Evolutionary conservation across 2,888 invertebrate species (phyloP).

Genomic region (Ichneumon xanthorius): DNA sequence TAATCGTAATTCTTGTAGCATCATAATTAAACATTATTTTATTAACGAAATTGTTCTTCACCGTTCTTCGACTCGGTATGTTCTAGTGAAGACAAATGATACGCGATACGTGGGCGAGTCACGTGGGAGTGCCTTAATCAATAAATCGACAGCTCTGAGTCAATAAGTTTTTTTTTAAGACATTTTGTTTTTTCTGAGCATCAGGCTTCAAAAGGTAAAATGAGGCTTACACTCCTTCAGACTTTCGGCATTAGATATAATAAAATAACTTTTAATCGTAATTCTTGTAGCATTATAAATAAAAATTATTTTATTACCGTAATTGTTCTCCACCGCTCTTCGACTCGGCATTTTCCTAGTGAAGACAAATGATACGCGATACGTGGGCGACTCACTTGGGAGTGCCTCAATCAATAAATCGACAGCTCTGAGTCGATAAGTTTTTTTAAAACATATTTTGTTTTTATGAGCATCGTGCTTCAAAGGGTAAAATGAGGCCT

Average conservation of each 20-base stretch:
- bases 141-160: no score
- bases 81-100: no score
- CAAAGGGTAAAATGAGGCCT: neutral
- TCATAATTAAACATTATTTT: no score
- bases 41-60: no score
- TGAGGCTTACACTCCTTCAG: neutral
- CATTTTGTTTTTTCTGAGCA: no score
- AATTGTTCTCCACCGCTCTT: neutral
- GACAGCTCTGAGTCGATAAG: neutral
- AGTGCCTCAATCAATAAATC: neutral
- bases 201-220: neutral
- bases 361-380: neutral
- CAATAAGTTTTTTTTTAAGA: neutral
- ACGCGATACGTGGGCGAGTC: no score
- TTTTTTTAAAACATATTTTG: no score
- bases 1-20: no score
- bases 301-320: neutral
- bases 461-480: no score
- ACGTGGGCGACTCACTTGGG: neutral
- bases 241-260: neutral
- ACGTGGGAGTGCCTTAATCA: no score
- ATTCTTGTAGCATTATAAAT: neutral
- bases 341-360: neutral
- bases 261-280: neutral
- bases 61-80: no score